Base-by-base conservation (phyloP, 2,888 invertebrate genomes). In the Tetramorium bicarinatum region DNA sequence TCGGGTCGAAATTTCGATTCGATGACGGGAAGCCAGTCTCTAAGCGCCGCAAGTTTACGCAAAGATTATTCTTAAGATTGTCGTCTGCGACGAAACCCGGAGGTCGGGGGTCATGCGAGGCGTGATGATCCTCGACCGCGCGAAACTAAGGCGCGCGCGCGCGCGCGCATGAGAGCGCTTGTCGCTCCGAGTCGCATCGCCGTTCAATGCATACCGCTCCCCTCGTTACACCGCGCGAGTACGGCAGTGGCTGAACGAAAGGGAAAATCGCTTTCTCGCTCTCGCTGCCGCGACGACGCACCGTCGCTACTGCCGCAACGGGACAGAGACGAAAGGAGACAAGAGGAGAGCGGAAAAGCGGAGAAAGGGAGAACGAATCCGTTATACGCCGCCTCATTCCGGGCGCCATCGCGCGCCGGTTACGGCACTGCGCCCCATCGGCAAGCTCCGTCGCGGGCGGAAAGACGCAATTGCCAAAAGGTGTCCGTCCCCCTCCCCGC, bases 241-340 rank as follows among this genome's bases (percentile, higher is more conserved):
- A 92, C 92, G 90, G 87, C 83, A 88, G 81, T 93, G 93, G 76
- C 59, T 75, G 29, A 93, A 92, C 91, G 93, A 93, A 93, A 93
- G 93, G 93, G 93, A 93, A 93, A 93, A 91, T 90, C 85, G 66
- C 62, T 59, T 61, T 75, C 74, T 72, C 80, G 72, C 61, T 74
- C 61, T 74, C 49, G 61, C 21, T 72, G 13, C 9, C 64, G 25
- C 11, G 61, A 62, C 59, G 47, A 62, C 4, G 67, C 44, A 21
- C 15, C 8, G 52, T 13, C 71, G 52, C 41, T 38, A 41, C n/a
- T 41, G 21, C 34, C 56, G 44, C 25, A 7, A 15, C 21, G 4
- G n/a, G 34, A 44, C 7, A 18, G 15, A 56, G 34, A 54, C 15
- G 25, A 15, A 6, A 4, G 4, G 11, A 67, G 80, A 41, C 15